phyloP scores from a whole-genome alignment of 2,888 invertebrate species.

The Adela reaumurella region DNA sequence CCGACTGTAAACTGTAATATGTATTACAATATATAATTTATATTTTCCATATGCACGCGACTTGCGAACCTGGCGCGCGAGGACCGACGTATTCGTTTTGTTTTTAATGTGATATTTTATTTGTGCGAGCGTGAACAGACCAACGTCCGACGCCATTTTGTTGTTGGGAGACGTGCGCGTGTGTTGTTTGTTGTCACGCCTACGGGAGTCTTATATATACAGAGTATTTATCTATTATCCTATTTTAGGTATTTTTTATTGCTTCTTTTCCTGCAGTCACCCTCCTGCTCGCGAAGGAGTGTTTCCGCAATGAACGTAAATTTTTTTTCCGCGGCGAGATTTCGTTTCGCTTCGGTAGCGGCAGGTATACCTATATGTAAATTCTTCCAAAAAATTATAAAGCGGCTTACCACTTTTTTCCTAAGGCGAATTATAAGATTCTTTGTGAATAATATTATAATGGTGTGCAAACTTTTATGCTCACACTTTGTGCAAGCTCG shows the following conservation, averaged over 20 bases:
- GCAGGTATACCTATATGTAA: no score
- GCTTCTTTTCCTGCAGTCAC: background rate
- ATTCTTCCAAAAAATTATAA: no score
- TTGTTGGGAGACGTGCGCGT: conserved; percentile 22
- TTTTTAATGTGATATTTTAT: background rate
- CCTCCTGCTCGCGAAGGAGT: background rate
- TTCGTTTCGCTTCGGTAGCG: no score
- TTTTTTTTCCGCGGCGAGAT: no score
- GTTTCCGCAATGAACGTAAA: background rate
- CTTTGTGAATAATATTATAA: no score
- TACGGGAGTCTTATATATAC: background rate
- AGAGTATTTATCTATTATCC: background rate
- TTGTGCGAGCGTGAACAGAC: background rate
- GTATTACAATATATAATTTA: background rate
- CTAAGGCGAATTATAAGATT: no score
- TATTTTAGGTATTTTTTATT: background rate
- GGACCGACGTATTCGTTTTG: background rate
- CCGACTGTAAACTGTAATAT: background rate
- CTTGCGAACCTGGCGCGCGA: background rate
- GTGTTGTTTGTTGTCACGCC: conserved; percentile 48
- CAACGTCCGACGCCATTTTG: background rate
- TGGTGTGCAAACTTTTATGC: no score
- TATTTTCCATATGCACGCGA: background rate
- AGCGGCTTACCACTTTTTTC: no score
- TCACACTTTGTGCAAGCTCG: no score